Evolutionary conservation across 2,113 vertebrate genomes (phyloP).

Genomic region (Origma solitaria): DNA sequence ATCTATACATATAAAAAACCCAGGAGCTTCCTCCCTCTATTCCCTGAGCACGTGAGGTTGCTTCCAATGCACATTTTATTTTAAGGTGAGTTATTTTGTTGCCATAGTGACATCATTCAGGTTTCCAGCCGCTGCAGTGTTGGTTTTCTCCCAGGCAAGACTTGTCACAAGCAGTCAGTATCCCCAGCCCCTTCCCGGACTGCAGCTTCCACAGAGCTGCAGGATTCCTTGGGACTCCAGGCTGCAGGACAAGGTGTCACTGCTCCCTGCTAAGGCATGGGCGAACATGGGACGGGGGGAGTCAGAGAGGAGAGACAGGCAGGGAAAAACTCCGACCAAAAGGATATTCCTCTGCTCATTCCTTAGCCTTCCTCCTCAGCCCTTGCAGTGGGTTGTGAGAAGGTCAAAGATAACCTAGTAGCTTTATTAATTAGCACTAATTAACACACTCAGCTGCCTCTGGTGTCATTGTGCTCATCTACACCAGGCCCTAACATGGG

Average conservation of each 20-base stretch:
- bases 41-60: not conserved
- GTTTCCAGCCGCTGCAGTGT: not conserved
- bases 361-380: not conserved
- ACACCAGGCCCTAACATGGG: not conserved
- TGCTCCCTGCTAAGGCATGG: not conserved
- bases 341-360: not conserved
- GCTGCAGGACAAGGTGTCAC: not conserved
- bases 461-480: not conserved
- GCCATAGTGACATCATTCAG: conserved; percentile 23
- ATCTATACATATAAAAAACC: not conserved
- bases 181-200: not conserved
- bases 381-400: not conserved
- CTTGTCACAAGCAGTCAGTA: not conserved
- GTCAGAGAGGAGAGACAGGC: not conserved
- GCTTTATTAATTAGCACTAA: not conserved
- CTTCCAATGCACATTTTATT: not conserved
- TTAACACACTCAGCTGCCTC: not conserved
- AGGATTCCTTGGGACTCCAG: not conserved
- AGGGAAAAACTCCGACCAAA: rapidly evolving
- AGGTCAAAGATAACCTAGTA: not conserved
- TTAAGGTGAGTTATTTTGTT: conserved; percentile 53
- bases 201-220: not conserved
- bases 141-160: not conserved
- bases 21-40: not conserved
- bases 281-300: rapidly evolving